Evolutionary conservation across 2,113 vertebrate species (phyloP).

Genomic region (Ivindomyrus marchei): DNA sequence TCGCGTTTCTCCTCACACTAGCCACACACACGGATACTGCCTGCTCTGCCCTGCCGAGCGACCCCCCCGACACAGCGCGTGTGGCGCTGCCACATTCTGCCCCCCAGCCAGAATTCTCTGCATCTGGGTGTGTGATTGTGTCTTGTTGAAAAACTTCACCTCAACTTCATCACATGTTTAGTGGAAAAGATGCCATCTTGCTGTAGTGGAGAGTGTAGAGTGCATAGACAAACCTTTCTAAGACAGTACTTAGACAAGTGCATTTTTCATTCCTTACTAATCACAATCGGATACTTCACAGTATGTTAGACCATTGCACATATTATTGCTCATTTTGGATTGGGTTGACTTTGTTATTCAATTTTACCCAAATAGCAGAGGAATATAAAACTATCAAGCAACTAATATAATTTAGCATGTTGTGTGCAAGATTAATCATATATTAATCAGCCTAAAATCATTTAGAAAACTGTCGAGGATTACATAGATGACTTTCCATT

Average conservation of each 20-base stretch:
- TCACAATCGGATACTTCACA: background rate
- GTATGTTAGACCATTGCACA: background rate
- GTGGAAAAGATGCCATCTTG: background rate
- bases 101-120: background rate
- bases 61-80: background rate
- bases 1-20: background rate
- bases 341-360: background rate
- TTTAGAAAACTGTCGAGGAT: background rate
- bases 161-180: background rate
- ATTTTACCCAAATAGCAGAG: background rate
- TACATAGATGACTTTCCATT: background rate
- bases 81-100: background rate
- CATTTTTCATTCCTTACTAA: background rate
- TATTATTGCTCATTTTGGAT: background rate
- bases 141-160: background rate
- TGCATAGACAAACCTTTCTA: background rate
- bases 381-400: background rate
- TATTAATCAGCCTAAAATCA: background rate
- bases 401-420: background rate
- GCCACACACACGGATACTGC: background rate
- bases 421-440: background rate
- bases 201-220: background rate
- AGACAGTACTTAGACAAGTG: background rate
- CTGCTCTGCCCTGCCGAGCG: background rate
- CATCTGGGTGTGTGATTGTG: background rate